Conservation (phyloP, 2,113 vertebrate species). For the Silurus meridionalis region DNA sequence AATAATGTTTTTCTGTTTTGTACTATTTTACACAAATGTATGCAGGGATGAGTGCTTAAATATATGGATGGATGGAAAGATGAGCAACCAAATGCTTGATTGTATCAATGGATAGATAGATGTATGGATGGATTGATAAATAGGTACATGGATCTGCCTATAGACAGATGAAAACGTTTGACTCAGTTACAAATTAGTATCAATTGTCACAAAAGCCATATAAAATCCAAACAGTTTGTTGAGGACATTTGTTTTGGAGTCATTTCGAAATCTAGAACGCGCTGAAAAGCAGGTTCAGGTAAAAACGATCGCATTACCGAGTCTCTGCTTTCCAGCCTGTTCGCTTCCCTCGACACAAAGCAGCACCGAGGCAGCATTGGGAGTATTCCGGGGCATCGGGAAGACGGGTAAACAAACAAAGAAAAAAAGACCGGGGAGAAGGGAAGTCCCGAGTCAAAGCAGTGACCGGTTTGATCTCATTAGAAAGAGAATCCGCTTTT, state of each 20-base stretch:
- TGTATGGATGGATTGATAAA: neutral
- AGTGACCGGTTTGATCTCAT: constrained; percentile 43
- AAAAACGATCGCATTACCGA: neutral
- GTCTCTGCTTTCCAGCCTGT: constrained; percentile 9
- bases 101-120: neutral
- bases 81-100: too few species aligned
- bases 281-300: neutral
- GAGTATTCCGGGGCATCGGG: neutral
- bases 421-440: constrained; percentile 8
- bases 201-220: neutral
- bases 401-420: constrained; percentile 33
- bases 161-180: too few species aligned
- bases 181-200: neutral
- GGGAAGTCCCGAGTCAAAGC: constrained; percentile 19
- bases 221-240: neutral
- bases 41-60: neutral
- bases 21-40: neutral
- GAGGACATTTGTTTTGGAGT: neutral
- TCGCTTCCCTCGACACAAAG: constrained; percentile 17
- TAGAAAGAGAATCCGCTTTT: constrained; percentile 40
- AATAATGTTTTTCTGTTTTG: neutral
- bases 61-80: neutral
- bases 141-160: neutral
- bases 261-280: neutral
- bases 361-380: constrained; percentile 24